Conservation (phyloP, 2,797 vertebrate genomes). For the Alosa sapidissima region DNA sequence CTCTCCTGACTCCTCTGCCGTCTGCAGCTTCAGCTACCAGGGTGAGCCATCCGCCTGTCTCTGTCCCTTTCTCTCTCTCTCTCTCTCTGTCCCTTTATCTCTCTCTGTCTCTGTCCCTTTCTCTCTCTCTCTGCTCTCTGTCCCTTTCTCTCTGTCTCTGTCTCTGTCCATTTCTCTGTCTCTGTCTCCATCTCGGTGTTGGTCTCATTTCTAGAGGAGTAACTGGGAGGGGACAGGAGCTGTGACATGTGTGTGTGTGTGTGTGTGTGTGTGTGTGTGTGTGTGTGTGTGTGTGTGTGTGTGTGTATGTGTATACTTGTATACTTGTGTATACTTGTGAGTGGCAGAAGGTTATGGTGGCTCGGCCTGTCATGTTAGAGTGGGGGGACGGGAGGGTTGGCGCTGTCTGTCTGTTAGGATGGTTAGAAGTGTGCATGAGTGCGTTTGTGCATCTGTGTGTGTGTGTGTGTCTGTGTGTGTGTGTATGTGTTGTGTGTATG, state of each 20-base stretch:
- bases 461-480: neutral
- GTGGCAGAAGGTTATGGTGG: neutral
- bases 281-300: constrained; percentile 7
- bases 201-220: neutral
- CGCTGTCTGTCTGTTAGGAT: neutral
- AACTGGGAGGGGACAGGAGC: neutral
- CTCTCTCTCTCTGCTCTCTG: neutral
- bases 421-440: neutral
- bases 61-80: neutral
- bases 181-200: neutral
- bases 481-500: neutral
- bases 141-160: neutral
- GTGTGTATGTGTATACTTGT: neutral
- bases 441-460: neutral
- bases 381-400: neutral
- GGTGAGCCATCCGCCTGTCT: neutral
- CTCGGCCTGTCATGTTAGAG: neutral
- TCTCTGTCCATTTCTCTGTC: neutral
- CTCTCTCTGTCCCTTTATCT: neutral
- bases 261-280: constrained; percentile 12
- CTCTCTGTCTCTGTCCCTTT: neutral
- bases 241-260: neutral
- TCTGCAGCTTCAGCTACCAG: constrained; percentile 8
- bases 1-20: neutral
- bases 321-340: too few relatives aligned